These are phyloP conservation scores for Brachyhypopomus gauderio DNA, from an alignment of 2,113 vertebrate genomes.

Conservation along the genomic window DNA sequence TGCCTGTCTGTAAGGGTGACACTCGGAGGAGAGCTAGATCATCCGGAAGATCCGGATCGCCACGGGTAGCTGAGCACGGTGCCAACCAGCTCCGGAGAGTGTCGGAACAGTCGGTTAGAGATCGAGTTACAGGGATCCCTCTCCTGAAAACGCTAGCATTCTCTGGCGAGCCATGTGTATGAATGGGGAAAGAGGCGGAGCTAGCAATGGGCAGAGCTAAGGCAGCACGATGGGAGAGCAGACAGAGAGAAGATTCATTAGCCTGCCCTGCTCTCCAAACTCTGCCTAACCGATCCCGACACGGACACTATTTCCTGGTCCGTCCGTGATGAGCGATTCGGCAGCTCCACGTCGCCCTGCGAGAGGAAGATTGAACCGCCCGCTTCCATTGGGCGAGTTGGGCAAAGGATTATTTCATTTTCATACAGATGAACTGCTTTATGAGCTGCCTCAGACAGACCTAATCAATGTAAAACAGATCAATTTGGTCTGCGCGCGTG, in stretches of 20 bases:
- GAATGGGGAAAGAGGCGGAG: neutral
- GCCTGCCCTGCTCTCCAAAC: conserved; percentile 29
- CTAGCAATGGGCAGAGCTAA: neutral
- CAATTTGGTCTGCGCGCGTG: conserved; percentile 52
- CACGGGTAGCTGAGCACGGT: neutral
- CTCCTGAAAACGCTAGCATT: neutral
- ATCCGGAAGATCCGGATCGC: neutral
- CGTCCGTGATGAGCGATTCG: conserved; percentile 30
- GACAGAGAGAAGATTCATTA: conserved; percentile 45
- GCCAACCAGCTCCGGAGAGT: neutral
- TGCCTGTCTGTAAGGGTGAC: neutral
- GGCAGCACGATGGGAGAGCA: neutral
- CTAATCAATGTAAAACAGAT: conserved; percentile 51
- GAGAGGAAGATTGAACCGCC: conserved; percentile 36
- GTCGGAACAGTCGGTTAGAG: neutral
- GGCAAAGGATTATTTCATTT: conserved; percentile 48
- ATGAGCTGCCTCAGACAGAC: conserved; percentile 36
- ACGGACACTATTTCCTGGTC: conserved; percentile 49
- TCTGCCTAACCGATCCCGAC: conserved; percentile 51
- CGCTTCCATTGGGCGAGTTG: conserved; percentile 20
- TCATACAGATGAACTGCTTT: conserved; percentile 45
- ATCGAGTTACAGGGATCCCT: too few species aligned
- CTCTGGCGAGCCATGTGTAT: conserved; percentile 1
- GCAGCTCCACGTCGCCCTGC: conserved; percentile 24
- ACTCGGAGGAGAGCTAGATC: conserved; percentile 6